These are phyloP conservation scores for Phenacoccus solenopsis DNA, from an alignment of 1,140 invertebrate species.

Conservation along the genomic window DNA sequence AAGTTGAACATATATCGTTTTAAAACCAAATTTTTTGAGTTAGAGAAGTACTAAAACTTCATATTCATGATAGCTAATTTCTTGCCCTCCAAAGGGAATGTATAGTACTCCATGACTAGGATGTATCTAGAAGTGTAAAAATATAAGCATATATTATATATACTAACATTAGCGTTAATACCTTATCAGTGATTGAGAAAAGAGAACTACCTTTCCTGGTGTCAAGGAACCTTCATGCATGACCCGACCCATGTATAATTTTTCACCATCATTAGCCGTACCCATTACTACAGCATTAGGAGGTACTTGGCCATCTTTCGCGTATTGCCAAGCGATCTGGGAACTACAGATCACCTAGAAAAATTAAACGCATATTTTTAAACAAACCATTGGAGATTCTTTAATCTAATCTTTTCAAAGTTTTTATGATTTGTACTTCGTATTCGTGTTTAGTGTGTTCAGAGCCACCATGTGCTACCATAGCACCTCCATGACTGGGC, in stretches of 20 bases:
- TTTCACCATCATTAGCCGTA: constrained; percentile 44
- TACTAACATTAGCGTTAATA: neutral
- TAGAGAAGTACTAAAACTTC: constrained; percentile 57
- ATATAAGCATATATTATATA: neutral
- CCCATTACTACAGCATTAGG: constrained; percentile 45
- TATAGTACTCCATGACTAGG: constrained; percentile 55
- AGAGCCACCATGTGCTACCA: constrained; percentile 47
- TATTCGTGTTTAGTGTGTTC: constrained; percentile 47
- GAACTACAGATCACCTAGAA: constrained; percentile 47
- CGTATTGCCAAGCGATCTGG: constrained; percentile 49
- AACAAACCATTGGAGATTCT: too few relatives aligned
- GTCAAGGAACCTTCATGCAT: constrained; percentile 47
- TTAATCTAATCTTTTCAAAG: too few relatives aligned
- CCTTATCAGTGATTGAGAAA: constrained; percentile 31
- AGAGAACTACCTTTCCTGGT: constrained; percentile 56
- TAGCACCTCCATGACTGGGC: constrained; percentile 47
- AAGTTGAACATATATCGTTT: too few relatives aligned
- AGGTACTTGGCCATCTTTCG: constrained; percentile 43
- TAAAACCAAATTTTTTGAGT: too few relatives aligned
- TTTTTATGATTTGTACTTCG: too few relatives aligned
- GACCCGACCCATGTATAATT: constrained; percentile 51
- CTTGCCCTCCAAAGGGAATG: constrained; percentile 55
- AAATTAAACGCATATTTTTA: too few relatives aligned
- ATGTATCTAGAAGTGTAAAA: constrained; percentile 43
- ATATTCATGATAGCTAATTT: constrained; percentile 57